Evolutionary conservation across 2,113 vertebrate genomes (phyloP).

Genomic region (Chamaetylas fuelleborni): DNA sequence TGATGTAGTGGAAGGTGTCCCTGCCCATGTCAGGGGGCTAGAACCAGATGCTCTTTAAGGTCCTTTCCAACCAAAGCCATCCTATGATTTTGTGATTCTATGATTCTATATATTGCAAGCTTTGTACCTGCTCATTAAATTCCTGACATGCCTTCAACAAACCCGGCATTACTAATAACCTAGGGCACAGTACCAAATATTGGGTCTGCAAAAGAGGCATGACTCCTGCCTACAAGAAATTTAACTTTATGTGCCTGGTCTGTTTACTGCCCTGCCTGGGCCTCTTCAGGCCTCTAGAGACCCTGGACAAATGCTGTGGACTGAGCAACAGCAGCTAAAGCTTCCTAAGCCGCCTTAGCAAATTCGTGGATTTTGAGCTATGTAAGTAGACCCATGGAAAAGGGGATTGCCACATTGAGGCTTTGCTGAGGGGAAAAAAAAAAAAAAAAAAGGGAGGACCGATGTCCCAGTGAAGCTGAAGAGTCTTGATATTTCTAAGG

Average conservation of each 20-base stretch:
- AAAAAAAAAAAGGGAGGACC: not conserved
- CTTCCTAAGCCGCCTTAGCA: not conserved
- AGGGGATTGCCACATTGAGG: not conserved
- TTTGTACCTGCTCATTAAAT: not conserved
- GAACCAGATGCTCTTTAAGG: not conserved
- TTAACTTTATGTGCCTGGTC: not conserved
- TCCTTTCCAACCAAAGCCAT: not conserved
- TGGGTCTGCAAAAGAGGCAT: not conserved
- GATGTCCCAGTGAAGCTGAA: not conserved
- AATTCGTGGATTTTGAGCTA: not conserved
- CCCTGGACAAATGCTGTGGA: not conserved
- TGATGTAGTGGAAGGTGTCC: not conserved
- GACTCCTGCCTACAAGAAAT: not conserved
- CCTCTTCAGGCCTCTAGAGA: not conserved
- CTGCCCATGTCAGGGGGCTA: not conserved
- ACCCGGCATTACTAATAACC: not conserved
- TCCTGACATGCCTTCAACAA: not conserved
- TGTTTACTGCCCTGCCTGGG: not conserved
- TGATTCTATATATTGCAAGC: not conserved
- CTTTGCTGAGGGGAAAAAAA: not conserved
- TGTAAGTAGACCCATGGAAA: not conserved
- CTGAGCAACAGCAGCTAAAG: not conserved
- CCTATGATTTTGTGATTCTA: not conserved
- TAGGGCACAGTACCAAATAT: not conserved
- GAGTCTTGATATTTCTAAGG: not conserved